phyloP scores from a whole-genome alignment of 2,113 vertebrate species.

The Sapajus apella region DNA sequence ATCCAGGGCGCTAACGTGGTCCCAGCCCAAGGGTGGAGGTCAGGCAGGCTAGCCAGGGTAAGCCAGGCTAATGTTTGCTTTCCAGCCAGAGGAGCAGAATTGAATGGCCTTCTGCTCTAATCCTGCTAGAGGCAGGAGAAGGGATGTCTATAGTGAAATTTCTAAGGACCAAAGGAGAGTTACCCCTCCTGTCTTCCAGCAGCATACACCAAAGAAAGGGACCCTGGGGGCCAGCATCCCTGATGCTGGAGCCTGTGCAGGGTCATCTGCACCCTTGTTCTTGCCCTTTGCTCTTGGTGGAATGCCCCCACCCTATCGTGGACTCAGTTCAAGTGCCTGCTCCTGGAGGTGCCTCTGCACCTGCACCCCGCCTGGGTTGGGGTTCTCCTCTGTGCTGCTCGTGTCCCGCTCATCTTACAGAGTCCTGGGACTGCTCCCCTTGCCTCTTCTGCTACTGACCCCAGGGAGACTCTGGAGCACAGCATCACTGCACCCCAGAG shows the following conservation, averaged over 20 bases:
- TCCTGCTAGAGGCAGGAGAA: not conserved
- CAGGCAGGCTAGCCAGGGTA: not conserved
- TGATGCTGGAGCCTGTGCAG: not conserved
- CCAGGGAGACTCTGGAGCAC: not conserved
- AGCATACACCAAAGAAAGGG: no score
- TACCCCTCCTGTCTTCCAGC: not conserved
- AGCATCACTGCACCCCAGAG: not conserved
- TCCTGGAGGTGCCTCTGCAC: not conserved
- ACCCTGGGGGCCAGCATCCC: not conserved
- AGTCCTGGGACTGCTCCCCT: not conserved
- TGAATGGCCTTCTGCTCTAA: not conserved
- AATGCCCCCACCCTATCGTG: not conserved
- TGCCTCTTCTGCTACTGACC: not conserved
- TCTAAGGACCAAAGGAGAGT: not conserved
- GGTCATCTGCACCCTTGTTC: no score
- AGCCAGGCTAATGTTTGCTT: not conserved
- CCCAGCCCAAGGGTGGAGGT: no score
- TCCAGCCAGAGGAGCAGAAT: not conserved
- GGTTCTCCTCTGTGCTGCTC: not conserved
- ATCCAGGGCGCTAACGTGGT: not conserved
- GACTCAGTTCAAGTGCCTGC: not conserved
- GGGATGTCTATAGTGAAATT: not conserved
- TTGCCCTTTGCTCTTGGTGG: not conserved
- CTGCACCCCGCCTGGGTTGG: rapidly evolving
- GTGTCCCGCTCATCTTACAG: not conserved